Base-by-base conservation (phyloP, 1,140 invertebrate species). In the Phocides pigmalion region DNA sequence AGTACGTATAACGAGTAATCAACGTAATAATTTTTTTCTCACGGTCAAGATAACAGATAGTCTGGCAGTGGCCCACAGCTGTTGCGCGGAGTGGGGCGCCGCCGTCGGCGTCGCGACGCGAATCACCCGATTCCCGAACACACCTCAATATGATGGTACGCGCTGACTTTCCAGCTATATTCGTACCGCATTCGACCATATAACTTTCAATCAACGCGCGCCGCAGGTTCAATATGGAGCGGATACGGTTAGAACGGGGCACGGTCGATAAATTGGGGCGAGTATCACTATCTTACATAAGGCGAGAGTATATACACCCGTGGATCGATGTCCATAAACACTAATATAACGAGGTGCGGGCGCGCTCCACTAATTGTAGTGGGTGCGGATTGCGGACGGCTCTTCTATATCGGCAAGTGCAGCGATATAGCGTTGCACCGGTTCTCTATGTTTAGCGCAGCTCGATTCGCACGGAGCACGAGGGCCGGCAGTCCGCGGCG, bases 11-110 rank as follows among this genome's bases (percentile, higher is more conserved):
- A 41, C 28, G 53, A 42, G 32, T 54, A 59, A 54, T 53, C 53
- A 68, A 66, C 63, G 68, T 69, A 74, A 64, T 73, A 75, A 73
- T 69, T 76, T 81, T 79, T 68, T 67, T 84, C 87, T 90, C 86
- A 90, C 87, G 84, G 84, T 90, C 74, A 87, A 86, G 76, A 87
- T 84, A 86, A 84, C 64, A 72, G 78, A 86, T 74, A 80, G 62
- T 71, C 58, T 66, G 65, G 64, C 44, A 62, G 39, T 78, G 76
- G 72, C 67, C 71, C 77, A 77, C 84, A 84, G 81, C 83, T 84
- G 83, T 82, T 84, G 81, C 75, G 81, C 74, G 76, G 76, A 62
- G 65, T 59, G 64, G 49, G 68, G 61, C 35, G 51, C 50, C 73
- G 66, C 53, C 62, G 74, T 65, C 67, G 66, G 64, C 70, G 66